These are phyloP conservation scores for Edolisoma coerulescens DNA, from an alignment of 2,113 vertebrate species.

Conservation along the genomic window DNA sequence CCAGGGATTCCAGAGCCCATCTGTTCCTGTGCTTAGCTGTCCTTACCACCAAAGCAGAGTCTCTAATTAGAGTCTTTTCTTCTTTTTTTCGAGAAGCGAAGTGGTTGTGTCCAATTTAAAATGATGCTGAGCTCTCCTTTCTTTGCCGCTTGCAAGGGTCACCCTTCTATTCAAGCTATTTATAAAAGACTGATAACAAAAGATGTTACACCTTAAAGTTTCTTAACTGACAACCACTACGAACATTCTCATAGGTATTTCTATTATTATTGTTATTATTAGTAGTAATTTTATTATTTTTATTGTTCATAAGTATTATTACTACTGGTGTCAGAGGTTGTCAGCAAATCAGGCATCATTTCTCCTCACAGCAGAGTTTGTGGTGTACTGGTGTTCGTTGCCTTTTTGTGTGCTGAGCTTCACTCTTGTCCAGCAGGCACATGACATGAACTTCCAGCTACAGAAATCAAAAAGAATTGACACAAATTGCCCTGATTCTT, in stretches of 20 bases:
- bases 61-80: neutral
- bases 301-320: neutral
- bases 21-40: neutral
- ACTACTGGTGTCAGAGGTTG: neutral
- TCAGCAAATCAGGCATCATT: neutral
- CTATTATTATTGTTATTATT: no score
- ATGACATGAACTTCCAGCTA: accelerated
- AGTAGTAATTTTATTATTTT: no score
- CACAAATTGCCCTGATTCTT: neutral
- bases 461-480: neutral
- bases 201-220: neutral
- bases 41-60: neutral
- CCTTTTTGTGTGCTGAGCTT: neutral
- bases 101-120: neutral
- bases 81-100: neutral
- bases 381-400: neutral
- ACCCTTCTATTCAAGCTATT: neutral
- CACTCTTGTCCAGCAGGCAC: neutral
- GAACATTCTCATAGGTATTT: neutral
- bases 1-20: neutral
- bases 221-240: neutral
- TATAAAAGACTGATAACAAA: neutral
- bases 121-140: neutral
- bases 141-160: neutral
- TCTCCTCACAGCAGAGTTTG: neutral